Evolutionary conservation across 2,888 invertebrate genomes (phyloP), one percentile per base, ranked within the genome.

Genomic region (Drosophila fulvimacula): DNA sequence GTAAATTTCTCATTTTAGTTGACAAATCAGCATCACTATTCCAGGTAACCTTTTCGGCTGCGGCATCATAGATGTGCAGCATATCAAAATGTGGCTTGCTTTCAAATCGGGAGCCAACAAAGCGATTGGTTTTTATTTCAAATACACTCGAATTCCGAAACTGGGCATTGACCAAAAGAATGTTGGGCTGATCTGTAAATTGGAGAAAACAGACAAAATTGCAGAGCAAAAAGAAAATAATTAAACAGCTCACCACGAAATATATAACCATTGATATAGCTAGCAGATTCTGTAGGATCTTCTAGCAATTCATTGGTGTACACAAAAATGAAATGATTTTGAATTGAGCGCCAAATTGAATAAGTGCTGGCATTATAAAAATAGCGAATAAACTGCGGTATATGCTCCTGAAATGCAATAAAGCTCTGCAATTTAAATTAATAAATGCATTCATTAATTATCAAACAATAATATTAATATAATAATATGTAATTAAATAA

Each of bases 361-460:
- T 83, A 85, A 5, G 73, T 60, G 53, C 89, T 89, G 21, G 91
- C 86, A 32, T 82, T 79, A 57, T 79, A 74, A 69, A 91, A 91
- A 19, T 75, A 60, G 3, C 56, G 44, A 0, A 84, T 79, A 74
- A 91, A 92, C 13, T 67, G 42, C 0, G 75, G 76, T 42, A 91
- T 92, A n/a, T 91, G 78, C 32, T 91, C 83, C 62, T 91, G 90
- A 57, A 91, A 91, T 0, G 65, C 89, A 41, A 91, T 36, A 49
- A 90, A 91, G 0, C 72, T 75, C 90, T 89, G 56, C 30, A 57
- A 60, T 15, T 10, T 17, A 15, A 57, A 0, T 17, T 0, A 24
- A 41, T 3, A 36, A 19, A 15, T 1, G 15, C 5, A 10, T 13
- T 13, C 13, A 39, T 39, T 15, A 17, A n/a, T n/a, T 34, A 24